Evolutionary conservation across 2,888 invertebrate species (phyloP), one percentile per base, ranked within the genome.

Genomic region (Blomia tropicalis): DNA sequence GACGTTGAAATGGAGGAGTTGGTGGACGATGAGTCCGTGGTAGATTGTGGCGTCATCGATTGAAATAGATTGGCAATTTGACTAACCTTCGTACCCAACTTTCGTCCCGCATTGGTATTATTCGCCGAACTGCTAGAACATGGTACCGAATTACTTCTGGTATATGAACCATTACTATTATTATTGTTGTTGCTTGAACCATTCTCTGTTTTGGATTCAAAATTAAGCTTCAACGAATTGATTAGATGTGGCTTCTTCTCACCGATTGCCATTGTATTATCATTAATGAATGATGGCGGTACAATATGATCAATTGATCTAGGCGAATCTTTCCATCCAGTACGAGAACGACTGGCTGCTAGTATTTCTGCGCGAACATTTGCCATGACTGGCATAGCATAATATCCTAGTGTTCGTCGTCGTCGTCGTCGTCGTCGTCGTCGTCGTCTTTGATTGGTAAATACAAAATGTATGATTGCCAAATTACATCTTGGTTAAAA

Each of bases 311-410:
- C n/a, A n/a, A n/a, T n/a, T 5, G 60, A 47, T 56, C 32, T 31
- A 23, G 14, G 43, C 27, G 43, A 27, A 29, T 69, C 68, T 25
- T 68, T 65, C 70, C 70, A 70, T 27, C 70, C 70, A 19, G 69
- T 69, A 29, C 70, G 66, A 29, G 70, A 67, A 63, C 70, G 66
- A 62, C 69, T 69, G 36, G 70, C 70, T 43, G 69, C 69, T 58
- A 70, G 64, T 62, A 70, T 70, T 66, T 70, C 70, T 58, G 70
- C 69, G 62, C 70, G 63, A 4, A 70, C 70, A 67, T 69, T 67
- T 44, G 69, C 69, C 70, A 70, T 70, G 2, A n/a, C 41, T 41
- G 41, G 14, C n/a, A 14, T 41, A 14, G 14, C 41, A n/a, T n/a
- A 41, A n/a, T n/a, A 41, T 17, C 41, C n/a, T n/a, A n/a, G 41